These are phyloP conservation scores for Odontamblyopus rebecca DNA, from an alignment of 2,797 vertebrate genomes.

Conservation along the genomic window DNA sequence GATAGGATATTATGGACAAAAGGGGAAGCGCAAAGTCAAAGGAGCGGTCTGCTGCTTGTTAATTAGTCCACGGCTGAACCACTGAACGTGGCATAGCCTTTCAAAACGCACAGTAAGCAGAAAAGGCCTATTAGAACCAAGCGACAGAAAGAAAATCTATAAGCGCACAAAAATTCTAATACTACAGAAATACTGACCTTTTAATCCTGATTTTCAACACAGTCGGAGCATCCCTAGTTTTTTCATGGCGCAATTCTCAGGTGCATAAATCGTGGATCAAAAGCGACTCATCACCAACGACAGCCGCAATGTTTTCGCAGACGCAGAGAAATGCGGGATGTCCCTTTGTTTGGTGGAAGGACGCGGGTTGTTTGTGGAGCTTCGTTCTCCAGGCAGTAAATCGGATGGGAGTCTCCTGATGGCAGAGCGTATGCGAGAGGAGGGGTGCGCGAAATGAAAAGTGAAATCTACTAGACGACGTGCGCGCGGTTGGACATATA, in stretches of 20 bases:
- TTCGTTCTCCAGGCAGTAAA: constrained; percentile 30
- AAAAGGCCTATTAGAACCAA: background rate
- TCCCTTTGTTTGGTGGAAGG: background rate
- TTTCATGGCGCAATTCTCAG: constrained; percentile 40
- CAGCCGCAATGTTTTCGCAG: background rate
- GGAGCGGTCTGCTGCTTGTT: constrained; percentile 8
- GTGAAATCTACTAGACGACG: constrained; percentile 59
- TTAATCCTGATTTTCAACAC: constrained; percentile 34
- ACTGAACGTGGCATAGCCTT: constrained; percentile 5
- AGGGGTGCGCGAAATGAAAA: constrained; percentile 52
- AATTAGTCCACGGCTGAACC: constrained; percentile 35
- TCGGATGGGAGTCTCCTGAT: constrained; percentile 50
- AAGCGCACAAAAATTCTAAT: background rate
- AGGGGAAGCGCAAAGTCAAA: background rate
- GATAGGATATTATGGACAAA: constrained; percentile 28
- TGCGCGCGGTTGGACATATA: constrained; percentile 8
- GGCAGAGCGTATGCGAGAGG: constrained; percentile 35
- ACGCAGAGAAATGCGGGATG: background rate
- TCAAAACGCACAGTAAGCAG: constrained; percentile 16
- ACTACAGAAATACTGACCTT: constrained; percentile 49
- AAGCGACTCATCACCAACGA: constrained; percentile 3
- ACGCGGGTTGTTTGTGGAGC: background rate
- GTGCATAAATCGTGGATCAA: constrained; percentile 13
- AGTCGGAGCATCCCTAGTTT: constrained; percentile 24
- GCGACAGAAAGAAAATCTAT: background rate